Evolutionary conservation across 2,888 invertebrate species (phyloP), one percentile per base, ranked within the genome.

Genomic region (Drosophila merina): DNA sequence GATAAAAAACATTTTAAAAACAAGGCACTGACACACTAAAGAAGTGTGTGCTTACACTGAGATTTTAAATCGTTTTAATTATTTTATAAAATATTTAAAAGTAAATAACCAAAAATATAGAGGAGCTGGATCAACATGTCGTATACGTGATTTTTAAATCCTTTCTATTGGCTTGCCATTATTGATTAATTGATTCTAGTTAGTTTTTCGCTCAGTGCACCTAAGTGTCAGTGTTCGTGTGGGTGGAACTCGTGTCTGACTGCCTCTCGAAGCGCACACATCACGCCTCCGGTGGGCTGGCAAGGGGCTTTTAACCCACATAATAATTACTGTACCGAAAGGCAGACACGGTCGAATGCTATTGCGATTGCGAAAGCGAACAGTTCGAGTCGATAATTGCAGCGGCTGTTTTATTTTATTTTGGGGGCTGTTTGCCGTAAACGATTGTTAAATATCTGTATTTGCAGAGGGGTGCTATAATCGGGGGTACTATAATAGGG

Each of bases 361-460:
- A 20, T 20, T 20, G 20, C 20, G 1, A 20, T 20, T 20, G 20
- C 77, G 77, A 72, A 14, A n/a, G 40, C 40, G 20, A 42, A 79
- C 75, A 67, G 74, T 69, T 77, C 58, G 74, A 69, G 80, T 77
- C 86, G 80, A 81, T 77, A 78, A 77, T 78, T 78, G 76, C 71
- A 58, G 48, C 55, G 50, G 12, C 31, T 48, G 40, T 31, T 74
- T 48, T 36, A n/a, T 36, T 36, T 36, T 36, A n/a, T 14, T 20
- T 42, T 7, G 14, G 52, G 52, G 42, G 48, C 36, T 49, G 50
- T 42, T 42, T 42, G 40, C 40, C 40, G 80, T 74, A 72, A 71
- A 71, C 75, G 60, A 82, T 86, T 75, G 72, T 81, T 79, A 83
- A 81, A 85, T 81, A 86, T 81, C 77, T 74, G 77, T 75, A 51